A percentile compares a stretch with the other conserved stretches of the same genome.
phyloP scores from a whole-genome alignment of 2,888 invertebrate species.

The Drosophila eohydei region DNA sequence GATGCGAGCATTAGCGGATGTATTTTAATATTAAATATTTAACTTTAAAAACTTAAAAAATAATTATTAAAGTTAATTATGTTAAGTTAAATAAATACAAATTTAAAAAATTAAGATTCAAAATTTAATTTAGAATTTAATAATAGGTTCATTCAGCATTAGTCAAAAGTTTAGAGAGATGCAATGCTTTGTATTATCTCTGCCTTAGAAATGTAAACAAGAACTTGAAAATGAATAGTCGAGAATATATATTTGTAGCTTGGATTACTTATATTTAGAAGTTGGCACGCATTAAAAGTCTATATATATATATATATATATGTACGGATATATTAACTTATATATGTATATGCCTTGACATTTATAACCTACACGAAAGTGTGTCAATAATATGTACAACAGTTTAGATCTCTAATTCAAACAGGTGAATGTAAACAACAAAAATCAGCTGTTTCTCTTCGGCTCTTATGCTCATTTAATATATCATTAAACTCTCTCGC shows the following conservation, averaged over 20 bases:
- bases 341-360: slow-evolving; percentile 21
- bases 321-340: slow-evolving; percentile 21
- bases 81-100: background rate
- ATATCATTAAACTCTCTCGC: background rate
- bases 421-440: slow-evolving; percentile 57
- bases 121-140: background rate
- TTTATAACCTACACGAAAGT: slow-evolving; percentile 23
- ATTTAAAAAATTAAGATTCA: no score
- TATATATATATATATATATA: slow-evolving; percentile 38
- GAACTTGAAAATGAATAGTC: slow-evolving; percentile 24
- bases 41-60: no score
- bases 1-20: slow-evolving; percentile 4
- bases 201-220: slow-evolving; percentile 17
- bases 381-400: slow-evolving; percentile 43
- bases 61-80: background rate
- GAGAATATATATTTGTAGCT: slow-evolving; percentile 22
- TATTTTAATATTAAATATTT: background rate
- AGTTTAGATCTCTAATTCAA: slow-evolving; percentile 23
- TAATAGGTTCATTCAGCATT: background rate
- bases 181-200: background rate
- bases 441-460: slow-evolving; percentile 42
- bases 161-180: background rate
- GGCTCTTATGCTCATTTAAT: background rate
- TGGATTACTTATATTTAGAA: slow-evolving; percentile 48
- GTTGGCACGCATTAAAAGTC: slow-evolving; percentile 49